Evolutionary conservation across 2,888 invertebrate species (phyloP).

Genomic region (Margaritifera margaritifera): DNA sequence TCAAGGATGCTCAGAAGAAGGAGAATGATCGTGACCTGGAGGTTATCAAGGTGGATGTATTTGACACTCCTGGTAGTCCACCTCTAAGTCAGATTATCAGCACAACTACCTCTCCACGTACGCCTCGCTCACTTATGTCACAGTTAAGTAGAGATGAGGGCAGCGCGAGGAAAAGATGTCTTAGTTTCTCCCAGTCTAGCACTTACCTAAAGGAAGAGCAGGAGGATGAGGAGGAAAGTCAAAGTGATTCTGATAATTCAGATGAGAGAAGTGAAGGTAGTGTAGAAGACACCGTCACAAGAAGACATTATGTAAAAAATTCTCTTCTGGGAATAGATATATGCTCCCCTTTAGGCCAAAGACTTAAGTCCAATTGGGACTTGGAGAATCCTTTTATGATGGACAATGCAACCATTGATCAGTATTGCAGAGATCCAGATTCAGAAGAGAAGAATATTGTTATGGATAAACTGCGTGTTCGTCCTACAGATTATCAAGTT

Average conservation of each 20-base stretch:
- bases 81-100: conserved; percentile 14
- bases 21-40: conserved; percentile 45
- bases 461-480: conserved; percentile 46
- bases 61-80: conserved; percentile 52
- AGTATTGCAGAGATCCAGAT: conserved; percentile 42
- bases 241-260: conserved; percentile 16
- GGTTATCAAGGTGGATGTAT: conserved; percentile 44
- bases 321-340: conserved; percentile 41
- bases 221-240: not conserved
- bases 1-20: conserved; percentile 32
- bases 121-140: conserved; percentile 50
- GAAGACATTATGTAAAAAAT: conserved; percentile 18
- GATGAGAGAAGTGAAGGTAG: conserved; percentile 12
- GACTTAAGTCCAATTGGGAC: conserved; percentile 52
- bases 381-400: conserved; percentile 36
- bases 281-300: conserved; percentile 7
- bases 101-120: conserved; percentile 34
- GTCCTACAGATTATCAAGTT: conserved; percentile 43
- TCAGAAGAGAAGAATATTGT: conserved; percentile 19
- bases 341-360: conserved; percentile 50
- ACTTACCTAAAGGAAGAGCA: conserved; percentile 5
- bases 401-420: conserved; percentile 36
- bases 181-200: conserved; percentile 37
- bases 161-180: conserved; percentile 31
- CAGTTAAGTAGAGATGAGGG: conserved; percentile 48